Evolutionary conservation across 2,888 invertebrate genomes (phyloP).

Genomic region (Gryllus longicercus): DNA sequence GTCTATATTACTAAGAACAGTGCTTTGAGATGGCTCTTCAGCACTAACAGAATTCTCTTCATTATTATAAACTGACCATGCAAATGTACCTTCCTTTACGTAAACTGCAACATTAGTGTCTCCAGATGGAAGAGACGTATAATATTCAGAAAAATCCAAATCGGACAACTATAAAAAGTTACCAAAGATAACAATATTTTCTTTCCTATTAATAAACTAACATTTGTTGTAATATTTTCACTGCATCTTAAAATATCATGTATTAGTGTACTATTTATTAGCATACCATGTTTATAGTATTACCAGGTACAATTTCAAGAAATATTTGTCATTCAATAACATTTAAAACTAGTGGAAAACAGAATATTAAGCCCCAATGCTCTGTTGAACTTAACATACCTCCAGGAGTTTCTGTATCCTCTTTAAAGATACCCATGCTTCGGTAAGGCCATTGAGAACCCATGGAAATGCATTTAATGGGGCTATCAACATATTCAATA

Average conservation of each 20-base stretch:
- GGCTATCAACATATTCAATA: conserved; percentile 92
- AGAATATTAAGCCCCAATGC: too few species aligned
- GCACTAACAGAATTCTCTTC: conserved; percentile 46
- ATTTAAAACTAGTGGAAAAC: too few species aligned
- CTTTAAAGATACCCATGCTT: conserved; percentile 91
- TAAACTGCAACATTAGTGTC: conserved; percentile 53
- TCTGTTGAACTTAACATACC: conserved; percentile 51
- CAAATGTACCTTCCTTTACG: conserved; percentile 59
- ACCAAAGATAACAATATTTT: neutral
- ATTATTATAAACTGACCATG: conserved; percentile 50
- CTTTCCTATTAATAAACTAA: neutral
- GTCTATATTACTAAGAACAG: conserved; percentile 45
- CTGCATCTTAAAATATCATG: too few species aligned
- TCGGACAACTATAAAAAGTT: conserved; percentile 40
- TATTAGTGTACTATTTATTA: too few species aligned
- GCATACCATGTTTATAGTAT: too few species aligned
- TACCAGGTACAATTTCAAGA: too few species aligned
- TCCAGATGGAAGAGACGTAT: conserved; percentile 40
- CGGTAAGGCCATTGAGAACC: conserved; percentile 94
- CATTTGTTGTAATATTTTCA: neutral
- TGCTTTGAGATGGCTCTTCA: conserved; percentile 19
- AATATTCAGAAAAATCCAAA: conserved; percentile 46
- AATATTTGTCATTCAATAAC: too few species aligned
- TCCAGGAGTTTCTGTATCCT: conserved; percentile 78
- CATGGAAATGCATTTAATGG: conserved; percentile 97